A percentile compares a stretch with the other conserved stretches of the same genome.
Evolutionary conservation across 2,113 vertebrate species (phyloP).

Genomic region (Otocyon megalotis): DNA sequence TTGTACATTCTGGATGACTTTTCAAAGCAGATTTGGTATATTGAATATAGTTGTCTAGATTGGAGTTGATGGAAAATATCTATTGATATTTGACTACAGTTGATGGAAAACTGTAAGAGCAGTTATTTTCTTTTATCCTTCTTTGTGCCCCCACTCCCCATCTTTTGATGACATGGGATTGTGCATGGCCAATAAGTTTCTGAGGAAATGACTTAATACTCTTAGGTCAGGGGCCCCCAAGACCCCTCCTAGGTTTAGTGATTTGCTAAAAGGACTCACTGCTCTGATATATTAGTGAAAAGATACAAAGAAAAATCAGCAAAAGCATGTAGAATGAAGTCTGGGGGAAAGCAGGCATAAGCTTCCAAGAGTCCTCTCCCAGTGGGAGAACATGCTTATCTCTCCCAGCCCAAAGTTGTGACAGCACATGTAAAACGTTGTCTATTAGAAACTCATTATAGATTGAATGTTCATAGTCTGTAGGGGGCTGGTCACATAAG

Average conservation of each 20-base stretch:
- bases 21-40: neutral
- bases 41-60: neutral
- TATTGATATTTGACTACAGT: neutral
- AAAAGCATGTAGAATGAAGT: neutral
- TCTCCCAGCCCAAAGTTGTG: too few species aligned
- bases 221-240: neutral
- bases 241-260: too few species aligned
- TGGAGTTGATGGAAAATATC: neutral
- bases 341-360: neutral
- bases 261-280: neutral
- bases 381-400: too few species aligned
- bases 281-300: neutral
- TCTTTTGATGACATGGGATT: neutral
- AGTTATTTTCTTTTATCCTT: neutral
- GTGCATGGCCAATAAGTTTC: neutral
- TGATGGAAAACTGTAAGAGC: neutral
- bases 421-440: neutral
- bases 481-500: neutral
- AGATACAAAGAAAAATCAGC: neutral
- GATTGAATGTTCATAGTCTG: neutral
- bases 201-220: neutral
- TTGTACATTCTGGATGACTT: neutral
- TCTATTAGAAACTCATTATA: neutral
- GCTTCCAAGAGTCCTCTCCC: neutral
- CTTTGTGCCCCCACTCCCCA: neutral